These are phyloP conservation scores for Crossocerus cetratus DNA, from an alignment of 2,888 invertebrate species.

Conservation along the genomic window DNA sequence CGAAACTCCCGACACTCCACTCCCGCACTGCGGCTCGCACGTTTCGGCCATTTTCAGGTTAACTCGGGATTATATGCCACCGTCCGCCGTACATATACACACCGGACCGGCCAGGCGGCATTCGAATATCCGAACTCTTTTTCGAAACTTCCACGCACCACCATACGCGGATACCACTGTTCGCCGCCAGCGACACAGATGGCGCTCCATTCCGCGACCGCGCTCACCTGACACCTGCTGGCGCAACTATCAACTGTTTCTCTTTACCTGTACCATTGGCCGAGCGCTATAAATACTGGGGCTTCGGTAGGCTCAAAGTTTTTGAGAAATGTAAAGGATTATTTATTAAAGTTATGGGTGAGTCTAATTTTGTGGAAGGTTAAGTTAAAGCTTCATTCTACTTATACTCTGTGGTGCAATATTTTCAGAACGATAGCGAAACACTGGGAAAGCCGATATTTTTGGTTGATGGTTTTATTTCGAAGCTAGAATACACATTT, in stretches of 20 bases:
- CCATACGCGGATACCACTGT: constrained; percentile 33
- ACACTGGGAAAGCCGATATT: too few relatives aligned
- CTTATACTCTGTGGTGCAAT: too few relatives aligned
- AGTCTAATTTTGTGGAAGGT: too few relatives aligned
- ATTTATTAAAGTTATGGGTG: too few relatives aligned
- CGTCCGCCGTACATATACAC: constrained; percentile 29
- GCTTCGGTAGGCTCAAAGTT: too few relatives aligned
- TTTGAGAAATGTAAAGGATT: too few relatives aligned
- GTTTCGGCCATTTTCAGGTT: constrained; percentile 73
- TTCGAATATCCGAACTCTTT: constrained; percentile 65
- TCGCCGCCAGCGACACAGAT: constrained; percentile 38
- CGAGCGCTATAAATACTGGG: too few relatives aligned
- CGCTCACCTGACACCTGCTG: constrained; percentile 46
- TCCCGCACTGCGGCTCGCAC: constrained; percentile 63
- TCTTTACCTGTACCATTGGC: too few relatives aligned
- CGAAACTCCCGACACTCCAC: constrained; percentile 47
- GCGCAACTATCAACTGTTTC: background rate
- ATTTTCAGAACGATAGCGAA: too few relatives aligned
- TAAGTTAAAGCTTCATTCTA: too few relatives aligned
- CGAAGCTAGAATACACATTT: too few relatives aligned
- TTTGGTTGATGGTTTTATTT: too few relatives aligned
- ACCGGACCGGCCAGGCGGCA: constrained; percentile 59
- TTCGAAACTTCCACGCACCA: constrained; percentile 66
- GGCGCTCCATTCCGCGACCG: constrained; percentile 21
- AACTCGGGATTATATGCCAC: constrained; percentile 64